phyloP scores from a whole-genome alignment of 1,140 invertebrate genomes.

The Monomorium pharaonis region DNA sequence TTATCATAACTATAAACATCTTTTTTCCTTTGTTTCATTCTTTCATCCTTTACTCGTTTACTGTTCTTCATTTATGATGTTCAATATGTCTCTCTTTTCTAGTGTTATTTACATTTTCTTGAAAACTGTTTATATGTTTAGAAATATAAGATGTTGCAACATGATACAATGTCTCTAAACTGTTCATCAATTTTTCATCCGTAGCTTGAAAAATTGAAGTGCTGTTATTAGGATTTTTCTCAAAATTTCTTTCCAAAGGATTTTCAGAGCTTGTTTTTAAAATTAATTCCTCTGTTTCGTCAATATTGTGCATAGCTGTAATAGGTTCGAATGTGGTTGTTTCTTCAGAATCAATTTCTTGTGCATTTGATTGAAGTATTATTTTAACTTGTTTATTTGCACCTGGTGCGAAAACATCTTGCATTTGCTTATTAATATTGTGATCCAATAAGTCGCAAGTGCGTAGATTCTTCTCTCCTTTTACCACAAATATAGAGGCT shows the following conservation, averaged over 20 bases:
- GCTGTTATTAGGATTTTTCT: neutral
- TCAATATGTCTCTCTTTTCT: conserved; percentile 71
- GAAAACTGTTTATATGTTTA: conserved; percentile 26
- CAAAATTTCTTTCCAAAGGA: conserved; percentile 11
- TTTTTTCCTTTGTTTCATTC: neutral
- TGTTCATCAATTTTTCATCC: neutral
- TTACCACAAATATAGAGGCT: conserved; percentile 91
- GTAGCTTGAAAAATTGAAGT: neutral
- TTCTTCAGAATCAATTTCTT: conserved; percentile 80
- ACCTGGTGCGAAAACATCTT: conserved; percentile 81
- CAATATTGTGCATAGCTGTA: conserved; percentile 6
- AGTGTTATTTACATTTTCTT: conserved; percentile 35
- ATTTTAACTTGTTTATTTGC: conserved; percentile 89
- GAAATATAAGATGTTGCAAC: conserved; percentile 56
- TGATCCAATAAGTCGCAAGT: conserved; percentile 92
- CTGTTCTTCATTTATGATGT: conserved; percentile 23
- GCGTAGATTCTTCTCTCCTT: conserved; percentile 90
- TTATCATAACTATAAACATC: neutral
- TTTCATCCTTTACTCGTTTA: too few relatives aligned
- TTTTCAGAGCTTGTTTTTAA: conserved; percentile 43
- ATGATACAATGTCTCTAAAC: conserved; percentile 46
- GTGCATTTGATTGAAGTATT: conserved; percentile 88
- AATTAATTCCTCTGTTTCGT: conserved; percentile 36
- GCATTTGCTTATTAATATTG: conserved; percentile 87
- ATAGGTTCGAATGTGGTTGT: neutral